Conservation (phyloP, 2,888 invertebrate genomes). For the Xanthia icteritia region DNA sequence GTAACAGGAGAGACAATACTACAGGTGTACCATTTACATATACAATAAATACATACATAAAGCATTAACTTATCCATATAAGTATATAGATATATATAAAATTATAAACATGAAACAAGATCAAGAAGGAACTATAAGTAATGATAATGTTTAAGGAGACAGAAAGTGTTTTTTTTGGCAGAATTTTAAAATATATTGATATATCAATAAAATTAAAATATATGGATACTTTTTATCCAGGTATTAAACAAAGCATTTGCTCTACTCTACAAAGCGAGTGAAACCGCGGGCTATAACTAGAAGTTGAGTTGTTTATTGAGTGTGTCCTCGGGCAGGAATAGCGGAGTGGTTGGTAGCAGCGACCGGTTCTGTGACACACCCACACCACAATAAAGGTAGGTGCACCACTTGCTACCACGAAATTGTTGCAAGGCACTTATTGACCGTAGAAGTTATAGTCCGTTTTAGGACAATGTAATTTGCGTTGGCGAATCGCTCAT, state of each 20-base stretch:
- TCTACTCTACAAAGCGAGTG: not conserved
- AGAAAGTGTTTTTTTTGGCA: too few species aligned
- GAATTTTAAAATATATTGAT: too few species aligned
- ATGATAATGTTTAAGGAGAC: too few species aligned
- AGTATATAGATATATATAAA: too few species aligned
- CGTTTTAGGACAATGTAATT: conserved; percentile 20
- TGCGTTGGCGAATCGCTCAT: conserved; percentile 6
- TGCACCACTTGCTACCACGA: conserved; percentile 40
- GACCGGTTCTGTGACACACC: conserved; percentile 68
- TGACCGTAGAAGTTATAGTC: conserved; percentile 9
- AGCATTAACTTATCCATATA: too few species aligned
- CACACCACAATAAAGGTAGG: conserved; percentile 47
- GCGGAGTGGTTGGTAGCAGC: conserved; percentile 36
- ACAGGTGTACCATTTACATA: too few species aligned
- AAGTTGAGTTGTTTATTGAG: conserved; percentile 17
- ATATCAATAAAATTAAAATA: too few species aligned
- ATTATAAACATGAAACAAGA: too few species aligned
- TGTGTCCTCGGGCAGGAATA: conserved; percentile 64
- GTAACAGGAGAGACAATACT: too few species aligned
- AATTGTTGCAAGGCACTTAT: conserved; percentile 29
- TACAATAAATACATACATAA: too few species aligned
- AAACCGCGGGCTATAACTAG: not conserved
- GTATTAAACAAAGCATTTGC: not conserved
- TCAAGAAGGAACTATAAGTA: too few species aligned
- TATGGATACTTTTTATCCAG: not conserved